phyloP scores from a whole-genome alignment of 1,140 invertebrate species.

The Drosophila subpulchrella region DNA sequence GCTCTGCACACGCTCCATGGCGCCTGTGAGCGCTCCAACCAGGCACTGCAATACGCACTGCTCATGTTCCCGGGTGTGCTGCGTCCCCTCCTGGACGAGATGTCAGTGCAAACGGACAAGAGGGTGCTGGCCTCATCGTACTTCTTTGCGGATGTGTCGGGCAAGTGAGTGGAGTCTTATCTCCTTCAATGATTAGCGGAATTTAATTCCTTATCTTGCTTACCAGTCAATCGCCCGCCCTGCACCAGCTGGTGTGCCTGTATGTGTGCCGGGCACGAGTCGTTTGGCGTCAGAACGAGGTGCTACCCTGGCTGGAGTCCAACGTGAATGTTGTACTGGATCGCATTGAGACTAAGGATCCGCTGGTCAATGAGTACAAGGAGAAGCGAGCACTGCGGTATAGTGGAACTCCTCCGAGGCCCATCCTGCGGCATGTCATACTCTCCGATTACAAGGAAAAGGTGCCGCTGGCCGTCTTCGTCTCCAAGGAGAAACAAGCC shows the following conservation, averaged over 20 bases:
- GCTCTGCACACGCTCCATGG: constrained; percentile 88
- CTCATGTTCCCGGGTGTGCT: constrained; percentile 94
- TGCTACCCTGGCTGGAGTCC: constrained; percentile 91
- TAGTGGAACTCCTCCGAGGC: constrained; percentile 86
- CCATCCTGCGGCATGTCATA: constrained; percentile 92
- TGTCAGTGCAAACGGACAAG: constrained; percentile 89
- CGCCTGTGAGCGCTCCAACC: constrained; percentile 86
- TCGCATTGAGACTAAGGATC: constrained; percentile 89
- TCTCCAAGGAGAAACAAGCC: constrained; percentile 85
- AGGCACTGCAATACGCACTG: constrained; percentile 90
- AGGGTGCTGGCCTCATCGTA: constrained; percentile 86
- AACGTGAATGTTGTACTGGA: constrained; percentile 89
- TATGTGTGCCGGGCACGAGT: constrained; percentile 91
- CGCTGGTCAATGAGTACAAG: constrained; percentile 87
- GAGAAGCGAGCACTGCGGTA: constrained; percentile 86
- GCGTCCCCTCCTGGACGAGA: constrained; percentile 90
- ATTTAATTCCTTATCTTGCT: constrained; percentile 52
- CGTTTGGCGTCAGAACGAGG: constrained; percentile 91
- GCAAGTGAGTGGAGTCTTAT: constrained; percentile 57
- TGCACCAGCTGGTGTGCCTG: constrained; percentile 90
- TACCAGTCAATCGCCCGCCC: constrained; percentile 87
- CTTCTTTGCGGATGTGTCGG: constrained; percentile 82
- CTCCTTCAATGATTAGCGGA: background rate
- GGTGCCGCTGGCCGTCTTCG: constrained; percentile 77
- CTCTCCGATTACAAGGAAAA: constrained; percentile 92